Conservation (phyloP, 1,140 invertebrate species). For the Drosophila lowei region DNA sequence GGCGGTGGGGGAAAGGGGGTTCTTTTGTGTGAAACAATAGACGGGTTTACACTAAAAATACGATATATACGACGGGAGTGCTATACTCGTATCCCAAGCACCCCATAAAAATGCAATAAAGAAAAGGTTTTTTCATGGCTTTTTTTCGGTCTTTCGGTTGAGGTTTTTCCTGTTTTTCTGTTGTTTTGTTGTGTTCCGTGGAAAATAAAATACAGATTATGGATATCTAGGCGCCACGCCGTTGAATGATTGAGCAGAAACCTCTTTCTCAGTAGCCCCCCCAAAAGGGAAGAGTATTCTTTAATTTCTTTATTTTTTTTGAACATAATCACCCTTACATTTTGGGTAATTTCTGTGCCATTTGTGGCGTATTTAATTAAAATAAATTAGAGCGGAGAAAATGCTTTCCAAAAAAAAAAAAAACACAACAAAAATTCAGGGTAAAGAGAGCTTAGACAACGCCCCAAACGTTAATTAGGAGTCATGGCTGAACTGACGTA, state of each 20-base stretch:
- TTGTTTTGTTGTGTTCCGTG: too few species aligned
- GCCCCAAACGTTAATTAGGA: constrained; percentile 63
- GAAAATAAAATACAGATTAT: too few species aligned
- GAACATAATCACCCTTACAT: too few species aligned
- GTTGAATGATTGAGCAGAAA: too few species aligned
- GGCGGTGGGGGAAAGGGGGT: neutral
- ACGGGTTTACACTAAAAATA: constrained; percentile 59
- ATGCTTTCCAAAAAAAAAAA: constrained; percentile 24
- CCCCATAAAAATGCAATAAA: constrained; percentile 76
- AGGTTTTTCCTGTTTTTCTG: too few species aligned
- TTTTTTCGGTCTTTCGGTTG: constrained; percentile 12
- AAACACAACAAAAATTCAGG: constrained; percentile 4
- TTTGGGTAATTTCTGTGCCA: constrained; percentile 2
- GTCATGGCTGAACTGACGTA: constrained; percentile 60
- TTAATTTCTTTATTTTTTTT: too few species aligned
- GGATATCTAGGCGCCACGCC: too few species aligned
- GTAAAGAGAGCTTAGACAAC: constrained; percentile 47
- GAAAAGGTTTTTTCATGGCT: constrained; percentile 43
- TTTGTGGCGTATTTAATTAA: constrained; percentile 59
- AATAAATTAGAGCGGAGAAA: constrained; percentile 61
- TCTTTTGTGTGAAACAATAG: constrained; percentile 73
- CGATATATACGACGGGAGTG: constrained; percentile 12
- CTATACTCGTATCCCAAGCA: constrained; percentile 35
- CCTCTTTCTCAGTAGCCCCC: too few species aligned
- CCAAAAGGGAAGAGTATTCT: too few species aligned